A percentile compares a stretch with the other conserved stretches of the same genome.
Conservation (phyloP, 1,140 invertebrate genomes). For the Parasteatoda tepidariorum region DNA sequence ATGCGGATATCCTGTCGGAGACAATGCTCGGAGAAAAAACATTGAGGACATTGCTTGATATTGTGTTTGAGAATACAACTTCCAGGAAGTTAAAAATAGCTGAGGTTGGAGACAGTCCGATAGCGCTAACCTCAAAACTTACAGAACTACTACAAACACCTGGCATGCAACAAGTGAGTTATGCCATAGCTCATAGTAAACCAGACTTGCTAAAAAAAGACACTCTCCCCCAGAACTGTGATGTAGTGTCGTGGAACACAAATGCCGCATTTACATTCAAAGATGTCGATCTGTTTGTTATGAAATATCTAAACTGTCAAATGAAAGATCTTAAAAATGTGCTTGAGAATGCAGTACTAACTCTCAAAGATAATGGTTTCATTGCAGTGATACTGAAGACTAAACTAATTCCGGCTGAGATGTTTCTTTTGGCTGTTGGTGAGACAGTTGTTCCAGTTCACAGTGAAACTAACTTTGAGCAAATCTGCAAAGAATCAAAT, state of each 20-base stretch:
- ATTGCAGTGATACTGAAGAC: conserved; percentile 80
- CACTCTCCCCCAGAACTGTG: conserved; percentile 65
- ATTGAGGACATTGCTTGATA: conserved; percentile 75
- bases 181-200: conserved; percentile 66
- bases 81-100: conserved; percentile 80
- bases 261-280: conserved; percentile 60
- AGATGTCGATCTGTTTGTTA: conserved; percentile 67
- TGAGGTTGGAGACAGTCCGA: conserved; percentile 73
- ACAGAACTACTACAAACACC: conserved; percentile 64
- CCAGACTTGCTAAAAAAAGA: conserved; percentile 66
- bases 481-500: conserved; percentile 56
- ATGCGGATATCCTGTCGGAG: conserved; percentile 39
- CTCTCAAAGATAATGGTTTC: conserved; percentile 80
- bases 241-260: conserved; percentile 66
- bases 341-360: conserved; percentile 67
- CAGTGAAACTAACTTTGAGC: conserved; percentile 38
- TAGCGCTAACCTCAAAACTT: conserved; percentile 64
- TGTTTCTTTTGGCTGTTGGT: conserved; percentile 63
- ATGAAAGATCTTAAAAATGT: conserved; percentile 66
- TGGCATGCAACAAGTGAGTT: conserved; percentile 69
- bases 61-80: conserved; percentile 82
- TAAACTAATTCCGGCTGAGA: conserved; percentile 69
- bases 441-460: conserved; percentile 31
- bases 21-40: conserved; percentile 48
- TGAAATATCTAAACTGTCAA: conserved; percentile 65